phyloP scores from a whole-genome alignment of 2,888 invertebrate genomes.

The Heliconius hortense region DNA sequence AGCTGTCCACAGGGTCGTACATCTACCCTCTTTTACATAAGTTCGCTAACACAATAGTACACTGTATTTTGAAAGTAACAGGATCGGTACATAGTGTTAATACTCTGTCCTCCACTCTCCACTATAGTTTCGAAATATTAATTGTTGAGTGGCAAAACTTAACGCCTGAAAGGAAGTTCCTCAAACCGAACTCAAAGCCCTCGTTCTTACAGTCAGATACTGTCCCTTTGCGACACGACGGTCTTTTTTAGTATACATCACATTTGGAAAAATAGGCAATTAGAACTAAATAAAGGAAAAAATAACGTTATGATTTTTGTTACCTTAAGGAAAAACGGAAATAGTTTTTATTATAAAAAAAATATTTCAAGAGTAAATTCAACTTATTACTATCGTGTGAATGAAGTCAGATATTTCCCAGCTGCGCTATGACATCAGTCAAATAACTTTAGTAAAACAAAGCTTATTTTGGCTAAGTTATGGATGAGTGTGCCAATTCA shows the following conservation, averaged over 20 bases:
- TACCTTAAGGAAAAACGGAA: background rate
- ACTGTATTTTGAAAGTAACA: background rate
- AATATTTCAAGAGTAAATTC: background rate
- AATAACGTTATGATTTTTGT: background rate
- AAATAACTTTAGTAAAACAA: background rate
- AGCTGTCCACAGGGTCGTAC: no score
- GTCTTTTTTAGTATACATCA: no score
- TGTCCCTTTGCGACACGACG: background rate
- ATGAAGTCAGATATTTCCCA: no score
- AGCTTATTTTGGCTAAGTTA: slow-evolving; percentile 42
- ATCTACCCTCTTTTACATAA: no score
- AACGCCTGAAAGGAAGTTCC: background rate
- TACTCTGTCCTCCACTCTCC: background rate
- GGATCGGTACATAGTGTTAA: background rate
- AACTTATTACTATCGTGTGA: no score
- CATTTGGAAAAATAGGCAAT: no score
- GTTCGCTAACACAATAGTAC: no score
- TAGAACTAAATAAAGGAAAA: no score
- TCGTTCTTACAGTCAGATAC: background rate
- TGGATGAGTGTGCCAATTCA: slow-evolving; percentile 42
- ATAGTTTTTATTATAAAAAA: background rate
- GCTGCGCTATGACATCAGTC: background rate
- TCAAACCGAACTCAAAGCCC: no score
- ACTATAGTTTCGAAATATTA: background rate
- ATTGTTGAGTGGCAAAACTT: background rate